A percentile compares a stretch with the other conserved stretches of the same genome.
phyloP scores from a whole-genome alignment of 1,140 invertebrate species.

The Nephila pilipes region DNA sequence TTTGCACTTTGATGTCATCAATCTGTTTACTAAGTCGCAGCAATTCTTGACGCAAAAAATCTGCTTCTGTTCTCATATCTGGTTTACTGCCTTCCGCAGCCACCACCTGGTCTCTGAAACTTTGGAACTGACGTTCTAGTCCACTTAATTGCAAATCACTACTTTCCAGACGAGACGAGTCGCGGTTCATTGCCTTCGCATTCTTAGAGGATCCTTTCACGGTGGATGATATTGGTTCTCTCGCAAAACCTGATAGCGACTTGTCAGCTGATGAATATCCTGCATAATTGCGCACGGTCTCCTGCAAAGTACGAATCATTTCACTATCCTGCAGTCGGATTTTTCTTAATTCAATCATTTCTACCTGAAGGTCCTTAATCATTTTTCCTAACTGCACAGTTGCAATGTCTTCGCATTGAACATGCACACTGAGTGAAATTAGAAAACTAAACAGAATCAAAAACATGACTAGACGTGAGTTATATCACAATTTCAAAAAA shows the following conservation, averaged over 20 bases:
- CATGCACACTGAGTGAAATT: not conserved
- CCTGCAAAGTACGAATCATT: conserved; percentile 41
- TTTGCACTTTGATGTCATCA: conserved; percentile 37
- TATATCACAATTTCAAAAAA: not conserved
- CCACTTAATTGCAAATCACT: not conserved
- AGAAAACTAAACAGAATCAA: not conserved
- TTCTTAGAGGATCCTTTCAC: not conserved
- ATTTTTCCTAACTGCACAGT: not conserved
- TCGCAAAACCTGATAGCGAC: not conserved
- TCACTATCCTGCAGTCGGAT: conserved; percentile 22
- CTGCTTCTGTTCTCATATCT: conserved; percentile 5
- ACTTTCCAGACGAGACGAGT: not conserved
- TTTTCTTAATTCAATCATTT: conserved; percentile 42
- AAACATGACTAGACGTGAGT: not conserved
- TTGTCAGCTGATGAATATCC: not conserved
- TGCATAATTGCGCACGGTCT: conserved; percentile 12
- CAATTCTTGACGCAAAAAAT: conserved; percentile 59
- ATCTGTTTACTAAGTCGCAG: conserved; percentile 53
- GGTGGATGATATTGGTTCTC: not conserved
- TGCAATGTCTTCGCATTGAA: not conserved
- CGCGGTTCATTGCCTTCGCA: conserved; percentile 40
- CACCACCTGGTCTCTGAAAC: not conserved
- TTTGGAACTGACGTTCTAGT: not conserved
- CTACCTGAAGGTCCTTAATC: conserved; percentile 29
- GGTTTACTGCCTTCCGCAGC: not conserved